Percentiles rank a stretch among this genome's conserved stretches.
phyloP scores from a whole-genome alignment of 2,888 invertebrate species.

The Eupeodes luniger region DNA sequence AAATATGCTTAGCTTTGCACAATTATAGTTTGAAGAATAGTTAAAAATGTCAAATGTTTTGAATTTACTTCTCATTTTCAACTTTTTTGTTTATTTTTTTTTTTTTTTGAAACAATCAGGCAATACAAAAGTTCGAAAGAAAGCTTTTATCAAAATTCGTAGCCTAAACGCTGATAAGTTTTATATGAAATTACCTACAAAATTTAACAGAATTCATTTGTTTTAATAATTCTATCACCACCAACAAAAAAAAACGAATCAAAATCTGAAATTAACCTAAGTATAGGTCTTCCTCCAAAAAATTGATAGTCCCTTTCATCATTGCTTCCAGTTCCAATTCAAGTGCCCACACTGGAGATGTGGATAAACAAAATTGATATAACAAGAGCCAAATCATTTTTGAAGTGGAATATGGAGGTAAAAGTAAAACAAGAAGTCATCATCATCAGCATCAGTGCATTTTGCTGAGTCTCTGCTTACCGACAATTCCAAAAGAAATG shows the following conservation, averaged over 20 bases:
- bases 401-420: constrained; percentile 29
- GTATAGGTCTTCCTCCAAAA: constrained; percentile 27
- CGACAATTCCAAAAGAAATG: constrained; percentile 29
- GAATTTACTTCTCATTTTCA: no score
- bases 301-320: constrained; percentile 13
- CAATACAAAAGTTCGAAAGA: no score
- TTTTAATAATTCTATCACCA: constrained; percentile 27
- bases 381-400: constrained; percentile 69
- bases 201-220: no score
- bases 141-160: no score
- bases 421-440: constrained; percentile 74
- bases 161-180: no score
- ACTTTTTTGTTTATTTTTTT: no score
- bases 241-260: constrained; percentile 20
- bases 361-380: constrained; percentile 75
- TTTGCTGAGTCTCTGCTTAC: constrained; percentile 3
- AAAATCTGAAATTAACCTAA: constrained; percentile 67
- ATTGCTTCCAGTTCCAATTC: constrained; percentile 39
- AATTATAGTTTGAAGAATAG: no score
- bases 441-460: constrained; percentile 41
- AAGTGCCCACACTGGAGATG: constrained; percentile 74
- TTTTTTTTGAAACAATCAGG: no score
- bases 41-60: no score
- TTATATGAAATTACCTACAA: no score
- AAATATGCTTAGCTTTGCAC: no score